Percentiles rank a stretch among this genome's conserved stretches.
Evolutionary conservation across 2,113 vertebrate species (phyloP).

Genomic region (Xerus inauris): DNA sequence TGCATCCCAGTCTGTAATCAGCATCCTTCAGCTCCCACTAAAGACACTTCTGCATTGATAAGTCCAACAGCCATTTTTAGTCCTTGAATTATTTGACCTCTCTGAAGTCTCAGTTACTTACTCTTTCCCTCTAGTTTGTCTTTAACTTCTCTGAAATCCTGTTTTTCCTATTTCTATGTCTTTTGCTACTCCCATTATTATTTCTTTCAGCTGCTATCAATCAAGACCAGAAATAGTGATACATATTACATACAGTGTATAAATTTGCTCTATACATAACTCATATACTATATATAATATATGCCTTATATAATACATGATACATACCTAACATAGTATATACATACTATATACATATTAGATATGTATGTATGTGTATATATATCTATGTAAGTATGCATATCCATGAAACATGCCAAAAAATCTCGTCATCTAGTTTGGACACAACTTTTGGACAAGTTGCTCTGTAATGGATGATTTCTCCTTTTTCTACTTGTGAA

Average conservation of each 20-base stretch:
- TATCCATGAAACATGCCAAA: not conserved
- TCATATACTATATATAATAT: not conserved
- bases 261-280: not conserved
- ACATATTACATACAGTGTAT: not conserved
- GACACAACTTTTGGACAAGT: not conserved
- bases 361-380: not conserved
- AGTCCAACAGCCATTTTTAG: not conserved
- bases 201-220: not conserved
- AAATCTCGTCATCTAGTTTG: not conserved
- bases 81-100: not conserved
- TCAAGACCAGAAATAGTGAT: not conserved
- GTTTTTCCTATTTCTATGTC: not conserved
- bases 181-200: not conserved
- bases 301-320: not conserved
- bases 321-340: not conserved
- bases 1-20: not conserved
- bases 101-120: not conserved
- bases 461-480: not conserved
- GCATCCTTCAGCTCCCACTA: not conserved
- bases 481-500: fast-evolving
- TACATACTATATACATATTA: not conserved
- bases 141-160: not conserved
- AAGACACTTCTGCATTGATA: not conserved
- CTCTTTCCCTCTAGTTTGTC: not conserved
- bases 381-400: not conserved